These are phyloP conservation scores for Aporophyla nigra DNA, from an alignment of 2,888 invertebrate species.

Conservation along the genomic window DNA sequence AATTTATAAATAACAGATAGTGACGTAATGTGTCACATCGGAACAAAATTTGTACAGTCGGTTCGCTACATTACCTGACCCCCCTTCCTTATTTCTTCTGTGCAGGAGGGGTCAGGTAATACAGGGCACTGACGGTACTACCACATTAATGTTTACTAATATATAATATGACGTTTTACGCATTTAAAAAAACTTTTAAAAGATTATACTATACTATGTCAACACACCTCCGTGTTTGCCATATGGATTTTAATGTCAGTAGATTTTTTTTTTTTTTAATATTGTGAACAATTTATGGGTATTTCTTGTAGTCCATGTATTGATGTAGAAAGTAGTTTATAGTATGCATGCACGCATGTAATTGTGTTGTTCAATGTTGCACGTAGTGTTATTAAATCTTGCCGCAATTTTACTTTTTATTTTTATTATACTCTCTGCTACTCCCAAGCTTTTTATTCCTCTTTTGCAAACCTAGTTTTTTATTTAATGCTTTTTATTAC, in stretches of 20 bases:
- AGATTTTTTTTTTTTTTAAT: too few species aligned
- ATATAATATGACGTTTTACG: not conserved
- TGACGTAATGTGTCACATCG: too few species aligned
- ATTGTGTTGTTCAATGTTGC: slow-evolving; percentile 43
- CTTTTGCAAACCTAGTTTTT: too few species aligned
- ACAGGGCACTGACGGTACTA: too few species aligned
- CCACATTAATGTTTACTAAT: not conserved
- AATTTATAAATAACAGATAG: not conserved
- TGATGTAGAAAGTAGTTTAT: slow-evolving; percentile 25
- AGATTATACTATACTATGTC: not conserved
- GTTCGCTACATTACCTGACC: too few species aligned
- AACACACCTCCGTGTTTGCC: not conserved
- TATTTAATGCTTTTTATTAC: too few species aligned
- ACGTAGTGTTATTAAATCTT: slow-evolving; percentile 55
- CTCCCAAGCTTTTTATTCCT: too few species aligned
- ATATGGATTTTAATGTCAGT: too few species aligned
- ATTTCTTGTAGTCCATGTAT: slow-evolving; percentile 21
- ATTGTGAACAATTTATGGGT: too few species aligned
- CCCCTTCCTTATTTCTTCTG: too few species aligned
- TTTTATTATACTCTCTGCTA: slow-evolving; percentile 9
- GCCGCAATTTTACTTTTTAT: slow-evolving; percentile 4
- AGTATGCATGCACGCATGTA: slow-evolving; percentile 44
- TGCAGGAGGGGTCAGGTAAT: too few species aligned
- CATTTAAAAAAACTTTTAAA: not conserved
- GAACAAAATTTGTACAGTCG: too few species aligned